Evolutionary conservation across 2,113 vertebrate species (phyloP), one percentile per base, ranked within the genome.

Genomic region (Pungitius pungitius): DNA sequence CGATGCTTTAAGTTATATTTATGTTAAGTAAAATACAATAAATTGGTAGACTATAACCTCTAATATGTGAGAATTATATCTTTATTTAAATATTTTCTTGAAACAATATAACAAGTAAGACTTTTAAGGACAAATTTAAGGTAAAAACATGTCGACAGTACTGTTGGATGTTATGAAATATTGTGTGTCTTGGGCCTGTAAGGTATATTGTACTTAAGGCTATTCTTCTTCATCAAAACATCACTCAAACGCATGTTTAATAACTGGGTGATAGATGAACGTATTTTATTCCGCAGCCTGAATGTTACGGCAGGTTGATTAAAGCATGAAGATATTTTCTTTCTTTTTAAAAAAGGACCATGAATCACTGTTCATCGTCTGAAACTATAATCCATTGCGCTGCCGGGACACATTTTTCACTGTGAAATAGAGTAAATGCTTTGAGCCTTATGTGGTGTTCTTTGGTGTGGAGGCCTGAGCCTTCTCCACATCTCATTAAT

Each of bases 401-500:
- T 24, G 63, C 0, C 0, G 27, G 35, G 11, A 35, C 13, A 6
- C 9, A 30, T 73, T 65, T 26, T 18, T 35, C 24, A 22, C 20
- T 51, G 47, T 22, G 47, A 51, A 30, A 42, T 43, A 52, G 9
- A 24, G 49, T 11, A 40, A 6, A 45, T 17, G 45, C 69, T 79
- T 70, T 42, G 33, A 70, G 33, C 33, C 33, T 8, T 35, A 6
- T 35, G 33, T 8, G 33, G 33, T 6, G 8, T 27, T 65, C 24
- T 35, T 40, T 60, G 33, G 20, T 17, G 33, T 40, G 45, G 52
- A 55, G 27, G 7, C 45, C 59, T 3, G 7, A 17, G 64, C 43
- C 13, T 17, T 51, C 77, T 45, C 64, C 27, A 55, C 2, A 3
- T 68, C 65, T 81, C 86, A 88, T 90, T 87, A 83, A 90, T 88